phyloP scores from a whole-genome alignment of 2,797 vertebrate species.

The Atherinosoma microstoma region DNA sequence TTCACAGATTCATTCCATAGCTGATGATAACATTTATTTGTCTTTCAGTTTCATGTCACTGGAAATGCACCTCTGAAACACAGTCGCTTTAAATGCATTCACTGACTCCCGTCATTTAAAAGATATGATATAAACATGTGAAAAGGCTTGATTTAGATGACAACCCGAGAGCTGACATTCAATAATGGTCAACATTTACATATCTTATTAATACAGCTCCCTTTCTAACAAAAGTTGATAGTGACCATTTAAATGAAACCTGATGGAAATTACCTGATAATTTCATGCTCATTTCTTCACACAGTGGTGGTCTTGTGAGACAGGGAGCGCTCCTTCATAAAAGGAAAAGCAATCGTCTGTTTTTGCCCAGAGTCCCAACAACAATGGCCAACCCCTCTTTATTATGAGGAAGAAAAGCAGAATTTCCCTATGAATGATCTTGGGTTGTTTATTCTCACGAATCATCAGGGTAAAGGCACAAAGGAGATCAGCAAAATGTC shows the following conservation, averaged over 20 bases:
- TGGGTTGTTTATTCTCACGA: slow-evolving; percentile 69
- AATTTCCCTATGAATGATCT: slow-evolving; percentile 81
- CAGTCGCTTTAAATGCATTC: slow-evolving; percentile 10
- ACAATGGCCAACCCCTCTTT: slow-evolving; percentile 64
- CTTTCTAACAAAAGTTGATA: slow-evolving; percentile 50
- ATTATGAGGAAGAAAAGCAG: slow-evolving; percentile 58
- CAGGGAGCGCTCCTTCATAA: slow-evolving; percentile 45
- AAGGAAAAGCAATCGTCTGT: slow-evolving; percentile 53
- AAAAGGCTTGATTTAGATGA: slow-evolving; percentile 49
- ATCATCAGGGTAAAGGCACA: slow-evolving; percentile 52
- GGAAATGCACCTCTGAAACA: slow-evolving; percentile 11
- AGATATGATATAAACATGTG: slow-evolving; percentile 21
- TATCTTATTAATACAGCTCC: slow-evolving; percentile 64
- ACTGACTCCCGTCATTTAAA: neutral
- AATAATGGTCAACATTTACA: slow-evolving; percentile 81
- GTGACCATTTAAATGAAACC: slow-evolving; percentile 53
- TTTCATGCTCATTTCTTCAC: slow-evolving; percentile 59
- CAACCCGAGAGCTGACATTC: slow-evolving; percentile 76
- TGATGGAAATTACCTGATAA: slow-evolving; percentile 60
- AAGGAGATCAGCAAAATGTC: slow-evolving; percentile 56
- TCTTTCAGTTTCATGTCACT: slow-evolving; percentile 22
- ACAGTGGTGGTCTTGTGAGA: slow-evolving; percentile 44
- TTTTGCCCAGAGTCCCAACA: slow-evolving; percentile 53
- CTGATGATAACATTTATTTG: slow-evolving; percentile 38
- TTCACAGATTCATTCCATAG: slow-evolving; percentile 44